Evolutionary conservation across 2,888 invertebrate species (phyloP).

Genomic region (Diachrysia chrysitis): DNA sequence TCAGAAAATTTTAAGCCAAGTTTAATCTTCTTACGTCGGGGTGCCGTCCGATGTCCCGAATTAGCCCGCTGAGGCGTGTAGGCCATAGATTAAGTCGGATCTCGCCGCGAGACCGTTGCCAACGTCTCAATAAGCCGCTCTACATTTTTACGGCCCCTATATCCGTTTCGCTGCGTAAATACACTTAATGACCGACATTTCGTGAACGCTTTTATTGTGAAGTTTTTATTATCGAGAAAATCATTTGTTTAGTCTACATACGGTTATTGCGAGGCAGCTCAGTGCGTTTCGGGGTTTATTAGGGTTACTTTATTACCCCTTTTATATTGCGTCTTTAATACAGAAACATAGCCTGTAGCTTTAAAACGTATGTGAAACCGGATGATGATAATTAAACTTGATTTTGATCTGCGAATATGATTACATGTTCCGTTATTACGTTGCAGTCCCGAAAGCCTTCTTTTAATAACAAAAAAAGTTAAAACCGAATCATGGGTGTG

Average conservation of each 20-base stretch:
- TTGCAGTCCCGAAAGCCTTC: conserved; percentile 70
- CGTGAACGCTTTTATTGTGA: conserved; percentile 88
- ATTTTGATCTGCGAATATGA: conserved; percentile 82
- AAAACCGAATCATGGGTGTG: conserved; percentile 68
- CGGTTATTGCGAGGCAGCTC: conserved; percentile 83
- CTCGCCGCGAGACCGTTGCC: conserved; percentile 77
- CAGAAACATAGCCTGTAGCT: conserved; percentile 73
- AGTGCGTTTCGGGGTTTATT: conserved; percentile 86
- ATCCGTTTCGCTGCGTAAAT: conserved; percentile 88
- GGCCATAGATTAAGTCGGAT: conserved; percentile 80
- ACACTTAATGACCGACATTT: conserved; percentile 88
- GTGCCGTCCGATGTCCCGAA: conserved; percentile 68
- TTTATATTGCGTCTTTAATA: conserved; percentile 78
- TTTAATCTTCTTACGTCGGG: conserved; percentile 71
- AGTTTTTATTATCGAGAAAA: conserved; percentile 88
- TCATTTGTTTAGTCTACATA: conserved; percentile 89
- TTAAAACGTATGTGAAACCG: conserved; percentile 71
- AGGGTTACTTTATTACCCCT: conserved; percentile 85
- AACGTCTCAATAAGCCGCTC: conserved; percentile 87
- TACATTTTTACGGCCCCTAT: conserved; percentile 86
- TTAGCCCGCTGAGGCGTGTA: conserved; percentile 74
- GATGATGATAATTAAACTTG: conserved; percentile 83
- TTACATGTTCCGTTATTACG: conserved; percentile 75
- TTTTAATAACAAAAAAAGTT: conserved; percentile 69
- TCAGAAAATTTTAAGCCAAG: conserved; percentile 71